A percentile compares a stretch with the other conserved stretches of the same genome.
Evolutionary conservation across 2,113 vertebrate genomes (phyloP).

Genomic region (Anolis carolinensis): DNA sequence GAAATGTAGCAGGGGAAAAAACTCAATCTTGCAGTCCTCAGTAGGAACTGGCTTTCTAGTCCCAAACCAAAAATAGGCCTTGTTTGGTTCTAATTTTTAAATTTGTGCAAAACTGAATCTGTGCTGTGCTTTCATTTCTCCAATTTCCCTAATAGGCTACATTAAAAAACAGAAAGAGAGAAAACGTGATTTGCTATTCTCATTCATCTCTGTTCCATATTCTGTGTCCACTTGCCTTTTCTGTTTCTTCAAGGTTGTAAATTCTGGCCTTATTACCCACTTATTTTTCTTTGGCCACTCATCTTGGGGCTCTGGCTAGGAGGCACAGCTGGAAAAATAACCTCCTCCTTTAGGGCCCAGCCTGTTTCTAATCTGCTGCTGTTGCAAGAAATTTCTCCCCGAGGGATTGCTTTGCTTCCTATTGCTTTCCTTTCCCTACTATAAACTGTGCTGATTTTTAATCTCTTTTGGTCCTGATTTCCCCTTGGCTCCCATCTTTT

Average conservation of each 20-base stretch:
- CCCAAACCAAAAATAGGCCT: neutral
- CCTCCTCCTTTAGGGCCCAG: slow-evolving; percentile 66
- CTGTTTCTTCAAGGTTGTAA: slow-evolving; percentile 41
- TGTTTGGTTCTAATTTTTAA: neutral
- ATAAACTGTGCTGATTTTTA: slow-evolving; percentile 77
- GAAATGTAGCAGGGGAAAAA: neutral
- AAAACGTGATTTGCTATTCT: neutral
- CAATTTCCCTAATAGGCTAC: neutral
- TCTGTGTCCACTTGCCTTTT: neutral
- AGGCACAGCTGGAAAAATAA: slow-evolving; percentile 78
- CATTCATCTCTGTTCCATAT: neutral
- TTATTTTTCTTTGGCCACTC: slow-evolving; percentile 66
- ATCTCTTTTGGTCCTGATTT: slow-evolving; percentile 73
- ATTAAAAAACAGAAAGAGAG: too few relatives aligned
- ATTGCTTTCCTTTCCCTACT: slow-evolving; percentile 76
- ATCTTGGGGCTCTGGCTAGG: slow-evolving; percentile 61
- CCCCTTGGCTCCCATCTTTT: slow-evolving; percentile 71
- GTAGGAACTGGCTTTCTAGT: neutral
- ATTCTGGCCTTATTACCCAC: slow-evolving; percentile 59
- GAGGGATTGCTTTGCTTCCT: slow-evolving; percentile 73
- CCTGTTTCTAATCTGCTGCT: slow-evolving; percentile 77
- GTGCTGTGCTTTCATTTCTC: neutral
- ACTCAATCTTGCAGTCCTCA: neutral
- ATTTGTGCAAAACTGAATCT: too few relatives aligned
- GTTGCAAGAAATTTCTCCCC: slow-evolving; percentile 57